Evolutionary conservation across 2,888 invertebrate species (phyloP), one percentile per base, ranked within the genome.

Genomic region (Lepas anatifera): DNA sequence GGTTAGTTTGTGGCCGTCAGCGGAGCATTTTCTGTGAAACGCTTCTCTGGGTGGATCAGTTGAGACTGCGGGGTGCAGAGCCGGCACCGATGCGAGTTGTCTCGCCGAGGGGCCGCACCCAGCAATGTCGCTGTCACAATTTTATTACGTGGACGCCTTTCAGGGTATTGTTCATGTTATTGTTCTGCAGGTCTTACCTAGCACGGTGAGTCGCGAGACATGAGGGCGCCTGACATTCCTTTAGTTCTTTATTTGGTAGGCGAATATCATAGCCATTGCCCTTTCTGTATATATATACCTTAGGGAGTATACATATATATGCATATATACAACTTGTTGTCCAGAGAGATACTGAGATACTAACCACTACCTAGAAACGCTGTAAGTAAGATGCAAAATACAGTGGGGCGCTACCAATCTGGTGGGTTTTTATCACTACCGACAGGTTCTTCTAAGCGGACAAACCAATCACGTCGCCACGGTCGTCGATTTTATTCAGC

Each of bases 361-460:
- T 58, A 58, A 58, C 35, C 58, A 58, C 58, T 58, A 58, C 32
- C 32, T 58, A 58, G 58, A 32, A 35, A 58, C 58, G 35, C 58
- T 58, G 58, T 58, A 58, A 58, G 58, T 58, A 58, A 58, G 32
- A 35, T 58, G 58, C 58, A 35, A 52, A 58, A 58, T 58, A 58
- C 4, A 58, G 58, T 32, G 35, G 35, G 32, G 22, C 22, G 50
- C 13, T 22, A 50, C 16, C 11, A 16, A 4, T 41, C 41, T 41
- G 41, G 41, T 41, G 41, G 41, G n/a, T n/a, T n/a, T n/a, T n/a
- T n/a, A n/a, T n/a, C n/a, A n/a, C n/a, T n/a, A n/a, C n/a, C n/a
- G n/a, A n/a, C n/a, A n/a, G n/a, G n/a, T n/a, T n/a, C n/a, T n/a
- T n/a, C n/a, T n/a, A n/a, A n/a, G n/a, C n/a, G n/a, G n/a, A n/a